Evolutionary conservation across 2,113 vertebrate species (phyloP).

Genomic region (Periophthalmodon schlosseri): DNA sequence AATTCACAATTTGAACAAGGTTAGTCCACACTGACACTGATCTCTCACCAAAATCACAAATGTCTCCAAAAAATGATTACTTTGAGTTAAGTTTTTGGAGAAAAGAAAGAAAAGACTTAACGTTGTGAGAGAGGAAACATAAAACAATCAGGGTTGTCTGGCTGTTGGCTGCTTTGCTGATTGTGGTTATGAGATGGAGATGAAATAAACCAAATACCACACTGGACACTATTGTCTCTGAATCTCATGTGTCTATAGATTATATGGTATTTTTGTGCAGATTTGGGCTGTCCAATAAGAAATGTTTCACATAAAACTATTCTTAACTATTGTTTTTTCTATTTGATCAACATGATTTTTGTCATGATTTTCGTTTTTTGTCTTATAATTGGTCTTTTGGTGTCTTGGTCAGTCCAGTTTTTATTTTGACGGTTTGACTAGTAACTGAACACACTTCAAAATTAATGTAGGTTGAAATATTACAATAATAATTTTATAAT

Average conservation of each 20-base stretch:
- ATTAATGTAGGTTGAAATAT: no score
- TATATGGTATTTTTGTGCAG: no score
- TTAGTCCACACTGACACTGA: slow-evolving; percentile 10
- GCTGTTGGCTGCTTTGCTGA: slow-evolving; percentile 67
- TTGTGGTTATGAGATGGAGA: slow-evolving; percentile 69
- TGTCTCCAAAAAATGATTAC: slow-evolving; percentile 44
- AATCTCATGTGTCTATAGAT: not conserved
- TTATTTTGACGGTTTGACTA: no score
- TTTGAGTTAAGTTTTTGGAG: slow-evolving; percentile 73
- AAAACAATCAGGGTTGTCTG: slow-evolving; percentile 75
- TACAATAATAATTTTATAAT: no score
- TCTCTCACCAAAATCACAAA: slow-evolving; percentile 32
- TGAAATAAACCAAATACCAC: slow-evolving; percentile 80
- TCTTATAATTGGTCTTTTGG: no score
- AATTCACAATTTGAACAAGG: slow-evolving; percentile 6
- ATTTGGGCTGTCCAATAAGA: no score
- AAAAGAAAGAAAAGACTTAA: slow-evolving; percentile 49
- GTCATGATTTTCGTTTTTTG: no score
- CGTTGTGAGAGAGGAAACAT: slow-evolving; percentile 36
- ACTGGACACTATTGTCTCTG: slow-evolving; percentile 13
- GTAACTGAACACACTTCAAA: no score
- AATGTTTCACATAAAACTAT: no score
- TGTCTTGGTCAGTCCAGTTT: no score
- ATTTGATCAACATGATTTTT: no score
- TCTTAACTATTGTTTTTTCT: no score